Evolutionary conservation across 2,888 invertebrate genomes (phyloP).

Genomic region (Zaprionus obscuricornis): DNA sequence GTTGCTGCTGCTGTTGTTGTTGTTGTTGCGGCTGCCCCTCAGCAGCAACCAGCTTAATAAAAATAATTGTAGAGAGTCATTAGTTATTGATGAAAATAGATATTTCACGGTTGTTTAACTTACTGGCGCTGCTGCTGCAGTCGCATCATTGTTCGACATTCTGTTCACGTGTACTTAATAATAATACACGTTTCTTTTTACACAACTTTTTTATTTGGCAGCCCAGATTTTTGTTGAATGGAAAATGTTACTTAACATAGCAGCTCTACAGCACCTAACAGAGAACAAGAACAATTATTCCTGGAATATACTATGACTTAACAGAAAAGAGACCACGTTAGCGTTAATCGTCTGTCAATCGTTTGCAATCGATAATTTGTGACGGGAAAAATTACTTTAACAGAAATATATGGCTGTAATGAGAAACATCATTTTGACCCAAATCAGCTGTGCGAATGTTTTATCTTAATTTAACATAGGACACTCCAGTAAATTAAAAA

Average conservation of each 20-base stretch:
- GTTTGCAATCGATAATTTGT: constrained; percentile 13
- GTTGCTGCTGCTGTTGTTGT: constrained; percentile 50
- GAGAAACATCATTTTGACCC: too few relatives aligned
- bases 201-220: constrained; percentile 42
- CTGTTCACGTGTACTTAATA: constrained; percentile 41
- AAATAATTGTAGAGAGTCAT: not conserved
- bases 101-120: constrained; percentile 35
- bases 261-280: constrained; percentile 11
- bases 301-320: constrained; percentile 1
- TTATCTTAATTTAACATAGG: too few relatives aligned
- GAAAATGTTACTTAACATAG: constrained; percentile 44
- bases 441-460: too few relatives aligned
- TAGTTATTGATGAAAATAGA: not conserved
- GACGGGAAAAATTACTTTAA: too few relatives aligned
- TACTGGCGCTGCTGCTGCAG: constrained; percentile 47
- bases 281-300: not conserved
- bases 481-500: too few relatives aligned
- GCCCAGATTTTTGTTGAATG: constrained; percentile 37
- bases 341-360: not conserved
- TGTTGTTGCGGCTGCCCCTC: constrained; percentile 36
- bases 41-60: constrained; percentile 32
- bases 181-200: constrained; percentile 56
- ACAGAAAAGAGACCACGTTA: too few relatives aligned
- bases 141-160: constrained; percentile 65
- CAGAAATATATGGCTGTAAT: too few relatives aligned